These are phyloP conservation scores for Ligdia adustata DNA, from an alignment of 2,888 invertebrate genomes.

Conservation along the genomic window DNA sequence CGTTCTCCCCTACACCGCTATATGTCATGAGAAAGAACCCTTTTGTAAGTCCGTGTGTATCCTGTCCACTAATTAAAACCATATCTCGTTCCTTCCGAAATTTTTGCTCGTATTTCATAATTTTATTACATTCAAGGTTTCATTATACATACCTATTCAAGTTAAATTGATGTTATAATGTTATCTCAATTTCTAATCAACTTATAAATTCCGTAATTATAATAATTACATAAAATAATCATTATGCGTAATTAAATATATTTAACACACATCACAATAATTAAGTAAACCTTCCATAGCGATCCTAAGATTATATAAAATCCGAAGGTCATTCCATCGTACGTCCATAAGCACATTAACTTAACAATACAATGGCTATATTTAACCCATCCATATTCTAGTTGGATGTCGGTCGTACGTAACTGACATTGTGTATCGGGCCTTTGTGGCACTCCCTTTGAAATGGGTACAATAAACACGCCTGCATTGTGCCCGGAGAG, in stretches of 20 bases:
- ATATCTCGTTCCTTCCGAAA: constrained; percentile 15
- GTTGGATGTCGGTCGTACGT: constrained; percentile 42
- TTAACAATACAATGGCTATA: constrained; percentile 42
- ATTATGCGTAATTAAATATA: too few species aligned
- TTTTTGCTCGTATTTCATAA: constrained; percentile 3
- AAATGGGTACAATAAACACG: constrained; percentile 61
- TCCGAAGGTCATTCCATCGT: constrained; percentile 28
- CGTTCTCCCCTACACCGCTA: constrained; percentile 21
- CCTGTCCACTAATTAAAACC: constrained; percentile 23
- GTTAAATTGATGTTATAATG: too few species aligned
- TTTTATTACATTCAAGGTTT: neutral
- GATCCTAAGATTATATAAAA: constrained; percentile 16
- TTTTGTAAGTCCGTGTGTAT: constrained; percentile 19
- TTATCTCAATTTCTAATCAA: too few species aligned
- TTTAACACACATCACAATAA: constrained; percentile 1
- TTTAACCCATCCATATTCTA: constrained; percentile 48
- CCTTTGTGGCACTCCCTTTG: constrained; percentile 63
- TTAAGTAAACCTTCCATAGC: constrained; percentile 2
- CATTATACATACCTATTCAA: neutral
- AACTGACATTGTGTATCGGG: constrained; percentile 52
- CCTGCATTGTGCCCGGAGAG: constrained; percentile 54
- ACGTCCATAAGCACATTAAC: constrained; percentile 20
- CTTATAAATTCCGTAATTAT: too few species aligned
- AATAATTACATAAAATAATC: too few species aligned
- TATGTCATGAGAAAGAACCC: constrained; percentile 14